phyloP scores from a whole-genome alignment of 2,797 vertebrate genomes.

The Pitangus sulphuratus region DNA sequence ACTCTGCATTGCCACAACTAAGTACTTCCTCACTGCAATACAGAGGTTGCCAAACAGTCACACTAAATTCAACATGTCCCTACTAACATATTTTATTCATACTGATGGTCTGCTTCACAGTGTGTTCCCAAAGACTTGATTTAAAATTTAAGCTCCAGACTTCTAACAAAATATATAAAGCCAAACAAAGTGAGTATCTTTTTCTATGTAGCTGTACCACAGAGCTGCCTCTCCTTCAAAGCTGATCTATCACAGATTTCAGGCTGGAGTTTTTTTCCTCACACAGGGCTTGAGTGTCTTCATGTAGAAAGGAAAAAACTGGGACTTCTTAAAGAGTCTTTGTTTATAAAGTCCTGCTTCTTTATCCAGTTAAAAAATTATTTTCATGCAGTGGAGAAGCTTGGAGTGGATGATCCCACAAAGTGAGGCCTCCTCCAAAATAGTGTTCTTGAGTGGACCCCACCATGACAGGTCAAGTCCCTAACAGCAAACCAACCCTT shows the following conservation, averaged over 20 bases:
- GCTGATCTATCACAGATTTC: background rate
- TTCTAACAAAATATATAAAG: constrained; percentile 1
- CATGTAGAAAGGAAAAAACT: background rate
- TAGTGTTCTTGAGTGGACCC: background rate
- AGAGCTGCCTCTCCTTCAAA: background rate
- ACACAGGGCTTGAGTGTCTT: background rate
- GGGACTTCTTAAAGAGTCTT: background rate
- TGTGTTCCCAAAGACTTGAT: background rate
- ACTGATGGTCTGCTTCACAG: background rate
- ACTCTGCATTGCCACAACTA: background rate
- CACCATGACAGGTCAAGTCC: background rate
- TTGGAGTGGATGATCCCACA: background rate
- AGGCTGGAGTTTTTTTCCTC: background rate
- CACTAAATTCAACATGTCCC: background rate
- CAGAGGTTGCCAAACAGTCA: background rate
- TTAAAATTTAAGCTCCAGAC: constrained; percentile 20
- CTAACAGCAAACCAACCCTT: background rate
- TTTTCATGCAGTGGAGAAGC: background rate
- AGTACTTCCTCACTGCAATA: background rate
- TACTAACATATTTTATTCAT: constrained; percentile 44
- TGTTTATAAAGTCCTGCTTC: background rate
- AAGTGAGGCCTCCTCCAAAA: background rate
- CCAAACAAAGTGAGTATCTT: background rate
- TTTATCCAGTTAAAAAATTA: background rate
- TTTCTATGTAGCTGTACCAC: background rate